A percentile compares a stretch with the other conserved stretches of the same genome.
These are phyloP conservation scores for Odontocolon sp. DNA, from an alignment of 2,888 invertebrate species.

Conservation along the genomic window DNA sequence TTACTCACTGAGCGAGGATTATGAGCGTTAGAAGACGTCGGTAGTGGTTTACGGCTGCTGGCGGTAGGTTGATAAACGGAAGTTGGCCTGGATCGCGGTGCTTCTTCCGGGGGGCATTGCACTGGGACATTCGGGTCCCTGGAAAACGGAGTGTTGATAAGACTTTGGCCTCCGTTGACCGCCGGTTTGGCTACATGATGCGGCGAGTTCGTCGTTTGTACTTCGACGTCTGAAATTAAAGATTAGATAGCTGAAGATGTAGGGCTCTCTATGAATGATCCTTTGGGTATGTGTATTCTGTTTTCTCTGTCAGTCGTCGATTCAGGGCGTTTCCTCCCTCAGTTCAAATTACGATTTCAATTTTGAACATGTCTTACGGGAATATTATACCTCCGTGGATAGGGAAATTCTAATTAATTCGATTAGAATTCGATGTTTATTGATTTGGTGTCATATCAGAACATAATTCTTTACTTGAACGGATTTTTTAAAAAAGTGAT, in stretches of 20 bases:
- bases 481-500: no score
- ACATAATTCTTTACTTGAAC: no score
- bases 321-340: no score
- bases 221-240: conserved; percentile 77
- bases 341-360: no score
- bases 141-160: conserved; percentile 80
- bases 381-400: no score
- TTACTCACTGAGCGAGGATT: conserved; percentile 75
- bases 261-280: conserved; percentile 24
- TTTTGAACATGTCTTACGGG: no score
- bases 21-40: conserved; percentile 70
- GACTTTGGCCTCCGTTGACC: conserved; percentile 74
- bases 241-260: conserved; percentile 54
- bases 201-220: conserved; percentile 80
- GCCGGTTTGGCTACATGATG: conserved; percentile 73
- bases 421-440: no score
- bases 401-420: no score
- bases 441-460: no score
- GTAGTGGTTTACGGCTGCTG: conserved; percentile 68
- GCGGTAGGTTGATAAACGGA: conserved; percentile 64
- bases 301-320: neutral
- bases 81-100: conserved; percentile 63
- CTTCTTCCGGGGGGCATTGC: conserved; percentile 74
- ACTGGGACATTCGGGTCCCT: conserved; percentile 79
- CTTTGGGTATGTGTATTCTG: conserved; percentile 6